Conservation (phyloP, 2,888 invertebrate species). For the Crepidodera aurea region DNA sequence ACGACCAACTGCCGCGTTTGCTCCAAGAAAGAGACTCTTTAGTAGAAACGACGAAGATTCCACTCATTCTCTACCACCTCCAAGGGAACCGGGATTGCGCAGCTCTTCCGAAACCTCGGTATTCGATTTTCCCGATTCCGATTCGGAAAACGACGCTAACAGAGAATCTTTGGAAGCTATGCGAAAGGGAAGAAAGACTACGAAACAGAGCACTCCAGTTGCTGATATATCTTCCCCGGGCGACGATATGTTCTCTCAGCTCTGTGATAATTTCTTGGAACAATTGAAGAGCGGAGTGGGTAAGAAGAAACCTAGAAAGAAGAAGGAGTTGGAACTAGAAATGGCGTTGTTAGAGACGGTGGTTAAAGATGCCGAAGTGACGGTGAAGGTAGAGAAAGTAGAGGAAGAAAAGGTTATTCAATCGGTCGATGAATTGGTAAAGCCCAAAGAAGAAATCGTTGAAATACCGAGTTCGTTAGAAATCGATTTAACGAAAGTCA, state of each 20-base stretch:
- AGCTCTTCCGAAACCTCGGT: slow-evolving; percentile 72
- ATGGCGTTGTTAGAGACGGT: slow-evolving; percentile 53
- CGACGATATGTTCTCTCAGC: slow-evolving; percentile 70
- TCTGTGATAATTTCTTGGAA: slow-evolving; percentile 82
- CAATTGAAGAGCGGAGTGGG: slow-evolving; percentile 71
- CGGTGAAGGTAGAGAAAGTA: slow-evolving; percentile 37
- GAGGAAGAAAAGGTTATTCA: slow-evolving; percentile 29
- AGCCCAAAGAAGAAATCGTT: slow-evolving; percentile 13
- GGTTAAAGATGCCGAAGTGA: slow-evolving; percentile 46
- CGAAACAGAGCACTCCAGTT: slow-evolving; percentile 65
- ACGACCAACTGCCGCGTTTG: slow-evolving; percentile 40
- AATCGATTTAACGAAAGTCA: slow-evolving; percentile 16
- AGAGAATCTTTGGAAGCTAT: slow-evolving; percentile 74
- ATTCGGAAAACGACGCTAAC: slow-evolving; percentile 70
- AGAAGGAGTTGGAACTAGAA: slow-evolving; percentile 59
- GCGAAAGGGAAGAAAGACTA: slow-evolving; percentile 66
- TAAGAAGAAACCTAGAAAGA: slow-evolving; percentile 65
- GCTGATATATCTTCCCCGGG: slow-evolving; percentile 52
- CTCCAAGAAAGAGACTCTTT: slow-evolving; percentile 65
- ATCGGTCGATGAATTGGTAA: background rate
- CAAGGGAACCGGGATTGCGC: slow-evolving; percentile 63
- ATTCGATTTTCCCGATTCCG: slow-evolving; percentile 71
- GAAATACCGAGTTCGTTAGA: background rate
- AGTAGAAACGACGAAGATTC: slow-evolving; percentile 67
- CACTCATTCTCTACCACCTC: slow-evolving; percentile 54